Conservation (phyloP, 1,140 invertebrate species). For the Holcopasites calliopsidis region DNA sequence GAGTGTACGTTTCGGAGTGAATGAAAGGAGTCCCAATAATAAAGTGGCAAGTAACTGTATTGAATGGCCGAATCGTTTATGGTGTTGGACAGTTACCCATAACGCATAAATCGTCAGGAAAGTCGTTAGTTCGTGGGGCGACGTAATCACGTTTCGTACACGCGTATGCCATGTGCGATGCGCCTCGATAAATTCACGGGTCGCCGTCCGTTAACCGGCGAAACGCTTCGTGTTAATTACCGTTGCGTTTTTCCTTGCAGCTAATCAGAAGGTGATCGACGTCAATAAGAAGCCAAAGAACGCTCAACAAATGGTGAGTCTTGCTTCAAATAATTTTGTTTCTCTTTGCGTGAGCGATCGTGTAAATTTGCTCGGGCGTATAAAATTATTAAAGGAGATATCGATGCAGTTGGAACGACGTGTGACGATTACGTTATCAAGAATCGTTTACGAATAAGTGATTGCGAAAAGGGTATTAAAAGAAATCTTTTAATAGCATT, state of each 20-base stretch:
- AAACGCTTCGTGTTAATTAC: constrained; percentile 39
- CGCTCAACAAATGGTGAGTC: constrained; percentile 94
- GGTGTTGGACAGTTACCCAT: constrained; percentile 65
- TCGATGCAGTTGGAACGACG: too few species aligned
- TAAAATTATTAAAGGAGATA: too few species aligned
- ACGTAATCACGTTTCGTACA: constrained; percentile 57
- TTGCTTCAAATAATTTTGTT: not conserved
- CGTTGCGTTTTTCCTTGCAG: constrained; percentile 78
- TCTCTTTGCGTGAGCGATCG: too few species aligned
- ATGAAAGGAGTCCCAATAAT: constrained; percentile 22
- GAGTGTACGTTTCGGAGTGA: not conserved
- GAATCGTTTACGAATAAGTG: too few species aligned
- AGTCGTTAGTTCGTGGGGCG: constrained; percentile 48
- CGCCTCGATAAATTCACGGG: constrained; percentile 21
- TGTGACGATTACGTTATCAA: too few species aligned
- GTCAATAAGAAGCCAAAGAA: constrained; percentile 93
- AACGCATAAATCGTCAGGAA: constrained; percentile 57
- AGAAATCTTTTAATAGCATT: not conserved
- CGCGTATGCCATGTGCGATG: constrained; percentile 46
- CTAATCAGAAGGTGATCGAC: constrained; percentile 92
- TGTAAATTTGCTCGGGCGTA: too few species aligned
- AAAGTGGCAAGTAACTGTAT: constrained; percentile 51
- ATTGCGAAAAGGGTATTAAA: too few species aligned
- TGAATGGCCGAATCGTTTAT: constrained; percentile 55
- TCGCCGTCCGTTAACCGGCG: constrained; percentile 22